Conservation (phyloP, 2,797 vertebrate species). For the Sebastes nivosus region DNA sequence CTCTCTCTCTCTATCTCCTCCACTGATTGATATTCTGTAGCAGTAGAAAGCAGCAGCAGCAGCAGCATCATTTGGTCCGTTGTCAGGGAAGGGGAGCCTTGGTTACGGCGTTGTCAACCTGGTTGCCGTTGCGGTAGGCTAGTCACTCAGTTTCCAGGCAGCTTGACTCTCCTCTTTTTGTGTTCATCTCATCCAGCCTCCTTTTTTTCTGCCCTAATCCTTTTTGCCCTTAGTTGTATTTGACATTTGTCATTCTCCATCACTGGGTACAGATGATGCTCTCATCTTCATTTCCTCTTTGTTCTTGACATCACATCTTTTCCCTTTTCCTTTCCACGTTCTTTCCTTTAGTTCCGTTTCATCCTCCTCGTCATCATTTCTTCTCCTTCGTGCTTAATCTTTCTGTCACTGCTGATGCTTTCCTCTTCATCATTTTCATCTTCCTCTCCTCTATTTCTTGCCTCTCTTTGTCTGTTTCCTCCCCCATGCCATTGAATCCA, state of each 20-base stretch:
- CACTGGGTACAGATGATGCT: neutral
- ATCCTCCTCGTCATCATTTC: neutral
- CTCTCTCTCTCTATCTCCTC: neutral
- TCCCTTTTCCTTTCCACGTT: neutral
- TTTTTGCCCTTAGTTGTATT: neutral
- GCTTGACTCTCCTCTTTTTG: slow-evolving; percentile 10
- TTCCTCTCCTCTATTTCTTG: neutral
- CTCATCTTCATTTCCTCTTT: slow-evolving; percentile 7
- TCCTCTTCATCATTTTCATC: neutral
- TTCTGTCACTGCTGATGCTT: neutral
- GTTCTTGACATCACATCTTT: neutral
- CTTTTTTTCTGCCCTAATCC: neutral
- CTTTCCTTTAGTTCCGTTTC: neutral
- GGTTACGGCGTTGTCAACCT: slow-evolving; percentile 42
- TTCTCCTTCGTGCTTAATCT: neutral
- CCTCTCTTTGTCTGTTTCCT: slow-evolving; percentile 19
- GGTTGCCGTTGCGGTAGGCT: slow-evolving; percentile 20
- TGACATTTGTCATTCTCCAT: neutral
- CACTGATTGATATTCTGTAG: slow-evolving; percentile 64
- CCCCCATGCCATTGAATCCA: neutral
- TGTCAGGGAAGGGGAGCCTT: slow-evolving; percentile 46
- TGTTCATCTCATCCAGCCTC: neutral
- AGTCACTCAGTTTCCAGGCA: slow-evolving; percentile 27
- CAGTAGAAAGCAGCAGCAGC: slow-evolving; percentile 40
- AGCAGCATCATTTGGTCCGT: slow-evolving; percentile 48